These are phyloP conservation scores for Megalops atlanticus DNA, from an alignment of 2,113 vertebrate genomes.

Conservation along the genomic window DNA sequence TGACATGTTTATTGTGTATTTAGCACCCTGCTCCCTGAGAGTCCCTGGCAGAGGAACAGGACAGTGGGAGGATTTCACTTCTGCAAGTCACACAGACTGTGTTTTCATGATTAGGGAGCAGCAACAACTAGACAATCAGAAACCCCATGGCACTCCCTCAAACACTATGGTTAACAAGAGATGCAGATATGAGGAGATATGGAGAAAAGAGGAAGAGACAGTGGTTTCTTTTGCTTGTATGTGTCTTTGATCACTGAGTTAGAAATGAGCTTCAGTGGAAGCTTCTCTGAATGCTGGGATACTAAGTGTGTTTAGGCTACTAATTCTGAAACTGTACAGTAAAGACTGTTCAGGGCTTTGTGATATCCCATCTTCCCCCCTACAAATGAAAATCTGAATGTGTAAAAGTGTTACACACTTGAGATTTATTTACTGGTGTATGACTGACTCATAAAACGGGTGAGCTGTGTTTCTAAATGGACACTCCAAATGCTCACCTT, in stretches of 20 bases:
- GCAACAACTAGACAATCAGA: conserved; percentile 10
- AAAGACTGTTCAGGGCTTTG: too few relatives aligned
- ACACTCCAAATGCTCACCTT: too few relatives aligned
- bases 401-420: too few relatives aligned
- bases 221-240: background rate
- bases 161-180: conserved; percentile 1
- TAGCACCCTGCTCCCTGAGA: background rate
- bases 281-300: too few relatives aligned
- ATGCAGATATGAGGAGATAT: background rate
- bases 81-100: background rate
- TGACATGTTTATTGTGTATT: background rate
- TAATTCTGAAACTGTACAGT: too few relatives aligned
- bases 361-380: too few relatives aligned
- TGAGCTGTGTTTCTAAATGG: too few relatives aligned
- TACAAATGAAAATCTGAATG: too few relatives aligned
- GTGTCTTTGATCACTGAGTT: background rate
- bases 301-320: too few relatives aligned
- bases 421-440: too few relatives aligned
- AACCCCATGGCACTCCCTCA: conserved; percentile 5
- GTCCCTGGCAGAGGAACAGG: background rate
- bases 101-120: background rate
- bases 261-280: background rate
- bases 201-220: conserved; percentile 14
- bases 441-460: too few relatives aligned
- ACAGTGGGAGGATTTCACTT: background rate